phyloP scores from a whole-genome alignment of 2,888 invertebrate species.

The Parascotia fuliginaria region DNA sequence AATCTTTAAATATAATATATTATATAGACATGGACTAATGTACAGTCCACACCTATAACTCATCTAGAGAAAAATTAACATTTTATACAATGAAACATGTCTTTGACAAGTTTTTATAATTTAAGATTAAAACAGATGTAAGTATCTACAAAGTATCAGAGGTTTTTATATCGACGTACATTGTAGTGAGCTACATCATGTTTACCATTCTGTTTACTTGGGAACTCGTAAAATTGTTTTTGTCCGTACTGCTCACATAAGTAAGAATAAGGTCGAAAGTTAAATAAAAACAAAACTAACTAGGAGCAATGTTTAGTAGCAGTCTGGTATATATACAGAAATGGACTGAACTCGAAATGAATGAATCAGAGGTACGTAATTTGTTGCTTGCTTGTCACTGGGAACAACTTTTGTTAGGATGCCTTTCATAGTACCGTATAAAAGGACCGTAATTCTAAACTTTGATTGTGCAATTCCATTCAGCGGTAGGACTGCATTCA shows the following conservation, averaged over 20 bases:
- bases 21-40: slow-evolving; percentile 2
- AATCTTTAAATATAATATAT: slow-evolving; percentile 42
- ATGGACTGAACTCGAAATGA: slow-evolving; percentile 47
- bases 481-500: slow-evolving; percentile 42
- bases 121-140: slow-evolving; percentile 37
- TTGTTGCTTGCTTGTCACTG: slow-evolving; percentile 42
- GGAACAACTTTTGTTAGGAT: slow-evolving; percentile 38
- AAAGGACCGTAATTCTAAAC: slow-evolving; percentile 54
- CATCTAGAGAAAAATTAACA: slow-evolving; percentile 48
- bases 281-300: slow-evolving; percentile 42
- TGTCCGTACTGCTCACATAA: slow-evolving; percentile 29
- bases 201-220: slow-evolving; percentile 44
- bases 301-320: slow-evolving; percentile 45
- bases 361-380: slow-evolving; percentile 38
- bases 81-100: slow-evolving; percentile 52
- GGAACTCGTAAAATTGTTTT: slow-evolving; percentile 52
- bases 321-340: slow-evolving; percentile 49
- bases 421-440: slow-evolving; percentile 50
- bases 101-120: slow-evolving; percentile 51
- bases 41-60: slow-evolving; percentile 51
- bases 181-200: slow-evolving; percentile 27
- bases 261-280: slow-evolving; percentile 39
- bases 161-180: slow-evolving; percentile 30
- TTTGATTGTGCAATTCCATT: slow-evolving; percentile 54
- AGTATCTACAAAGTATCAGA: slow-evolving; percentile 47